phyloP scores from a whole-genome alignment of 2,888 invertebrate species.

The Aleiodes leptofemur region DNA sequence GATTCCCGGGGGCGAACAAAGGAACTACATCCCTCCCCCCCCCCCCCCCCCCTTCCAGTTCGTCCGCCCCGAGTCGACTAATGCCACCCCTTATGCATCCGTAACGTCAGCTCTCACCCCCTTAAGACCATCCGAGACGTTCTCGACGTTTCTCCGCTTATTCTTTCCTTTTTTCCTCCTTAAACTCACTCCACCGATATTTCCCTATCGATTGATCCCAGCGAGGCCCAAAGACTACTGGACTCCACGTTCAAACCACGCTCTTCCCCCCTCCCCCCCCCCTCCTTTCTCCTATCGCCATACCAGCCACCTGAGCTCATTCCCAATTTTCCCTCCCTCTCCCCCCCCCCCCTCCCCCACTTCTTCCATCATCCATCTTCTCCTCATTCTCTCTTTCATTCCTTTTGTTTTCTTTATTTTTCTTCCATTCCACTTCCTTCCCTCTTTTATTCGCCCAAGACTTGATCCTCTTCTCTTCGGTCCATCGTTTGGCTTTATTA shows the following conservation, averaged over 20 bases:
- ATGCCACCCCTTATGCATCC: conserved; percentile 71
- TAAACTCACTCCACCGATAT: conserved; percentile 68
- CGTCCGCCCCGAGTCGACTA: conserved; percentile 63
- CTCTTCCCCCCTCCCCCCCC: conserved; percentile 40
- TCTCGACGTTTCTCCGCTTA: conserved; percentile 45
- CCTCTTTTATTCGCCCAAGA: conserved; percentile 16
- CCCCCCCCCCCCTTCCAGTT: conserved; percentile 29
- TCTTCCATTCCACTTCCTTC: conserved; percentile 32
- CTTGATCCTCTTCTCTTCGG: conserved; percentile 15
- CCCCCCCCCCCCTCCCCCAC: conserved; percentile 41
- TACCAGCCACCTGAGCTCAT: conserved; percentile 47
- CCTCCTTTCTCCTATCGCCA: conserved; percentile 22
- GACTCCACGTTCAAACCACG: conserved; percentile 46
- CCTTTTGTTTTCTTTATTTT: conserved; percentile 44
- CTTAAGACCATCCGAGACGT: conserved; percentile 47
- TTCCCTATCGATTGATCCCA: conserved; percentile 74
- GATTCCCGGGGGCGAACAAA: conserved; percentile 61
- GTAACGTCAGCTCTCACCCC: conserved; percentile 39
- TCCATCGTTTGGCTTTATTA: conserved; percentile 54
- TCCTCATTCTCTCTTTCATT: conserved; percentile 51
- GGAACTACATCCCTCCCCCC: conserved; percentile 57
- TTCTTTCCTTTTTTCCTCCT: conserved; percentile 50
- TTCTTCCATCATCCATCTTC: conserved; percentile 43
- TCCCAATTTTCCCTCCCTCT: conserved; percentile 45
- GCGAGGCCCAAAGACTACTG: conserved; percentile 56